Conservation (phyloP, 2,797 vertebrate species). For the Ctenopoma multispine region DNA sequence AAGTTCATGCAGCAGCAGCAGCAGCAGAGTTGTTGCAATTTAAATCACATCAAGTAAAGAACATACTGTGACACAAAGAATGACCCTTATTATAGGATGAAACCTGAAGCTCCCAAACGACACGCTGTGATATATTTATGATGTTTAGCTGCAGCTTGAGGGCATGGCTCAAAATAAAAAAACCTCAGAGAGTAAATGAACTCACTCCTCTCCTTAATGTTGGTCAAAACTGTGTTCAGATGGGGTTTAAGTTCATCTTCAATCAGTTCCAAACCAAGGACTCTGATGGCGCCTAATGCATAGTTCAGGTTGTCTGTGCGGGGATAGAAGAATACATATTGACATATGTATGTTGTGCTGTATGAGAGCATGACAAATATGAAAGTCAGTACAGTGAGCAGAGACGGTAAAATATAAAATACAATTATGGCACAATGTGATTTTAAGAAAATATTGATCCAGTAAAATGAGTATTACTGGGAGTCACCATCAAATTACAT, state of each 20-base stretch:
- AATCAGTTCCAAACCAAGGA: slow-evolving; percentile 80
- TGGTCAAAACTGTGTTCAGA: slow-evolving; percentile 78
- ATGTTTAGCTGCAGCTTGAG: background rate
- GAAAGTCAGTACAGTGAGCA: background rate
- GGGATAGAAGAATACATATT: background rate
- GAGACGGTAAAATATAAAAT: background rate
- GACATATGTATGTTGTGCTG: background rate
- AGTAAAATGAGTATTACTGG: too few species aligned
- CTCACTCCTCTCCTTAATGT: slow-evolving; percentile 80
- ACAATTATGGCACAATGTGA: background rate
- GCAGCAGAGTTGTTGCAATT: slow-evolving; percentile 11
- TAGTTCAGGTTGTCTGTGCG: slow-evolving; percentile 78
- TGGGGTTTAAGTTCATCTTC: slow-evolving; percentile 83
- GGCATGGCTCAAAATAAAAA: background rate
- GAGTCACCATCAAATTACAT: too few species aligned
- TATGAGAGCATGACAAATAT: background rate
- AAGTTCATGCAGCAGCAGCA: background rate
- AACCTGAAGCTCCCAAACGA: background rate
- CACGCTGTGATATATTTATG: background rate
- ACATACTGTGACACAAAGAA: background rate
- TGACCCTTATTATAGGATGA: slow-evolving; percentile 1
- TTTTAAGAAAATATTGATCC: background rate
- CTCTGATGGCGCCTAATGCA: slow-evolving; percentile 80
- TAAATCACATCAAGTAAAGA: slow-evolving; percentile 21
- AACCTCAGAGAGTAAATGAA: slow-evolving; percentile 19